Conservation (phyloP, 30 jellyfish, hydroid and myxozoan species). For the Cassiopea andromeda region DNA sequence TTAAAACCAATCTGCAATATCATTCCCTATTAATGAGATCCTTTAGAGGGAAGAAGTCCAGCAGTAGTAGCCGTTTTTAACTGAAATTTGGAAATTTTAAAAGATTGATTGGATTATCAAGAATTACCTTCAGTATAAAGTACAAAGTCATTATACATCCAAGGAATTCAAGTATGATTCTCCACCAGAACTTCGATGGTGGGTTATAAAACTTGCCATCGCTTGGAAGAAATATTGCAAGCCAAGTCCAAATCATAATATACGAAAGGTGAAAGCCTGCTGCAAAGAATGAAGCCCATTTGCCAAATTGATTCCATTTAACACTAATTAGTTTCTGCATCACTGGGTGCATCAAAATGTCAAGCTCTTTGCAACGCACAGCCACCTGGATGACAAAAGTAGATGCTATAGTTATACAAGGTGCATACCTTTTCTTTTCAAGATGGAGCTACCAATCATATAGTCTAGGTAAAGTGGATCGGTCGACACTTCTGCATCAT, state of each 20-base stretch:
- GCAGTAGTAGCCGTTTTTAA: too few relatives aligned
- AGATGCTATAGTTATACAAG: background rate
- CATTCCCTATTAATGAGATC: too few relatives aligned
- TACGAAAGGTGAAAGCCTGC: slow-evolving; percentile 80
- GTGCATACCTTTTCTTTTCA: too few relatives aligned
- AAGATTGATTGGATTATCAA: too few relatives aligned
- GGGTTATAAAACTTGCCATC: slow-evolving; percentile 82
- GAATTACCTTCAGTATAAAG: slow-evolving; percentile 72
- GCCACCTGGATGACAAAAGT: slow-evolving; percentile 71
- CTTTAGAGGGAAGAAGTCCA: too few relatives aligned
- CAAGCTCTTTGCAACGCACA: slow-evolving; percentile 86
- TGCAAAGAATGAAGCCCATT: slow-evolving; percentile 72
- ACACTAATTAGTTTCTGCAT: slow-evolving; percentile 81
- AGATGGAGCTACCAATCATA: too few relatives aligned
- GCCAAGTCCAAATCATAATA: slow-evolving; percentile 92
- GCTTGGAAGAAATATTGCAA: slow-evolving; percentile 84
- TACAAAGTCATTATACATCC: slow-evolving; percentile 88
- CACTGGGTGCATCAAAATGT: slow-evolving; percentile 94
- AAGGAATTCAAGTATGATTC: slow-evolving; percentile 78
- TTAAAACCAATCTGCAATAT: too few relatives aligned
- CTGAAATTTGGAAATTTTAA: too few relatives aligned
- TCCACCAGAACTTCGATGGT: slow-evolving; percentile 77
- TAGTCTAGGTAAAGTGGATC: too few relatives aligned
- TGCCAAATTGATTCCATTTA: slow-evolving; percentile 90
- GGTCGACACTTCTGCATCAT: too few relatives aligned